phyloP scores from a whole-genome alignment of 2,797 vertebrate species.

The Sciurus vulgaris region DNA sequence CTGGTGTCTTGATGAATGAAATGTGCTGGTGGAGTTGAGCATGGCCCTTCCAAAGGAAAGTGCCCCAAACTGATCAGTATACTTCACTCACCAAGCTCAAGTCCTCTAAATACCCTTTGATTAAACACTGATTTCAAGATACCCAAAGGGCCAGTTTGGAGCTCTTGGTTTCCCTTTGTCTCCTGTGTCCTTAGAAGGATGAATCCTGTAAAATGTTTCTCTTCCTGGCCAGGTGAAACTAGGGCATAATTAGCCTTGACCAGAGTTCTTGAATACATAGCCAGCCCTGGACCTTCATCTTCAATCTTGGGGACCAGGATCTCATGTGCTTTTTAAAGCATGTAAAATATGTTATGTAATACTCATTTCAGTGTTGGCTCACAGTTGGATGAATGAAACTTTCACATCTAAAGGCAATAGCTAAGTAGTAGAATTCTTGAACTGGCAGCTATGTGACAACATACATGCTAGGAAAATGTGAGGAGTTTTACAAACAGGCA shows the following conservation, averaged over 20 bases:
- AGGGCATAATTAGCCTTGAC: not conserved
- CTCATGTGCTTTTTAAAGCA: slow-evolving; percentile 38
- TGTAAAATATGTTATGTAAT: slow-evolving; percentile 63
- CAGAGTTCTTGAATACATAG: slow-evolving; percentile 15
- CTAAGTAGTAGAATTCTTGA: slow-evolving; percentile 75
- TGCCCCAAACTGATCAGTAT: not conserved
- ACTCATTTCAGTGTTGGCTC: slow-evolving; percentile 57
- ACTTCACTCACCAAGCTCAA: not conserved
- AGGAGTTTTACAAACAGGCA: slow-evolving; percentile 69
- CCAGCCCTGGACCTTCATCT: not conserved
- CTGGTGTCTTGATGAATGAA: slow-evolving; percentile 6
- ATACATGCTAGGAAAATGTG: slow-evolving; percentile 6
- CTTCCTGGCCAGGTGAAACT: slow-evolving; percentile 51
- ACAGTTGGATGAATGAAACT: slow-evolving; percentile 79
- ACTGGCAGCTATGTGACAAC: slow-evolving; percentile 54
- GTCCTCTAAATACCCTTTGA: not conserved
- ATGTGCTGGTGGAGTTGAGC: not conserved
- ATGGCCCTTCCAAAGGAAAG: not conserved
- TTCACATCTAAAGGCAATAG: slow-evolving; percentile 79
- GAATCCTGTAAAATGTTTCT: not conserved
- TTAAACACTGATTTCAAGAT: slow-evolving; percentile 39
- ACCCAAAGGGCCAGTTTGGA: not conserved
- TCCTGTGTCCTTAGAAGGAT: not conserved
- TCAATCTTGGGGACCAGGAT: slow-evolving; percentile 54
- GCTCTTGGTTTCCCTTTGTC: slow-evolving; percentile 43